These are phyloP conservation scores for Temnothorax ravouxi DNA, from an alignment of 2,888 invertebrate species.

Conservation along the genomic window DNA sequence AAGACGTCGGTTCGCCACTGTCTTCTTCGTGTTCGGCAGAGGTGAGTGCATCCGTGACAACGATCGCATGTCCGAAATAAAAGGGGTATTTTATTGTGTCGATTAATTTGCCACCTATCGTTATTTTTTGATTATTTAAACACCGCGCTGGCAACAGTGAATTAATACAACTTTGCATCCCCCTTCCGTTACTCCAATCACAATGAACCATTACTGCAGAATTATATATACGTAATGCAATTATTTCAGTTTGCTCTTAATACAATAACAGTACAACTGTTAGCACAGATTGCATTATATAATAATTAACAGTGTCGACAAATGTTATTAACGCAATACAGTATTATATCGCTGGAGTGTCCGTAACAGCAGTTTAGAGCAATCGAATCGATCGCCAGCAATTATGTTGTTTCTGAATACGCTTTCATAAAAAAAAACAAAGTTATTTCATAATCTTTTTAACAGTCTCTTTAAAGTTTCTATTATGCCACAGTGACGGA, in stretches of 20 bases:
- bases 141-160: background rate
- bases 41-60: constrained; percentile 53
- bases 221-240: background rate
- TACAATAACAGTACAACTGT: background rate
- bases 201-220: background rate
- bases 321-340: background rate
- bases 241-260: background rate
- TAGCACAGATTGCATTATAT: background rate
- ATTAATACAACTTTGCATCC: background rate
- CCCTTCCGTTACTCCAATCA: background rate
- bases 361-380: background rate
- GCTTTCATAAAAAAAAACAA: background rate
- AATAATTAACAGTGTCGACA: background rate
- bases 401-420: background rate
- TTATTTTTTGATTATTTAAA: background rate
- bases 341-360: background rate
- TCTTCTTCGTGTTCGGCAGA: constrained; percentile 21
- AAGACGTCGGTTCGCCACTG: constrained; percentile 34
- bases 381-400: constrained; percentile 17
- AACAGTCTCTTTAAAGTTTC: background rate
- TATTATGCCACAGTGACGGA: background rate
- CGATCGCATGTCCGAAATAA: background rate
- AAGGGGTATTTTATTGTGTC: background rate
- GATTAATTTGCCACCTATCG: background rate
- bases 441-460: background rate